Evolutionary conservation across 2,888 invertebrate genomes (phyloP).

Genomic region (Entomobrya proxima): DNA sequence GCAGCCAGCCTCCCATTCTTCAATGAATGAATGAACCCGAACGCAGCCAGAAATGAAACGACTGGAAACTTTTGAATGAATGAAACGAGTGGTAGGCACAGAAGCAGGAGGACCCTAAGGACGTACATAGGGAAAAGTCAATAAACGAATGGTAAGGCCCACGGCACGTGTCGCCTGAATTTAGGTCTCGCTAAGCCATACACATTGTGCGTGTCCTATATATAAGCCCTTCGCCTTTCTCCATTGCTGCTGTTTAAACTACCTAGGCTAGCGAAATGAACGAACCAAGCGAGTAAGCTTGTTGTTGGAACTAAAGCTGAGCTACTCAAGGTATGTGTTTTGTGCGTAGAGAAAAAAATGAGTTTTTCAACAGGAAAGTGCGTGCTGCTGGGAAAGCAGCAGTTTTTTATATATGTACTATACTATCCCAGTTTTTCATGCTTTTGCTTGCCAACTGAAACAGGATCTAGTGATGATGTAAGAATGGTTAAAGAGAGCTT

Average conservation of each 20-base stretch:
- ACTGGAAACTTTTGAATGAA: slow-evolving; percentile 49
- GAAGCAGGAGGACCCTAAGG: slow-evolving; percentile 47
- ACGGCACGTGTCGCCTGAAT: slow-evolving; percentile 61
- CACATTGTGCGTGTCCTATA: slow-evolving; percentile 51
- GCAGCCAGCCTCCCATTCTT: not conserved
- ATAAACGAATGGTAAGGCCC: slow-evolving; percentile 66
- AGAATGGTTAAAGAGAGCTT: slow-evolving; percentile 38
- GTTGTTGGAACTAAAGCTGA: not conserved
- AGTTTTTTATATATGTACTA: not conserved
- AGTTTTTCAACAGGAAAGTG: slow-evolving; percentile 36
- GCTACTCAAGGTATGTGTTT: not conserved
- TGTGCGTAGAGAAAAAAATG: not conserved
- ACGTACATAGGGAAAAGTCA: slow-evolving; percentile 65
- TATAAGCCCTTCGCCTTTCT: slow-evolving; percentile 27
- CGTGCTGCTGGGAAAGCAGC: not conserved
- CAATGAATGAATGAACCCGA: slow-evolving; percentile 64
- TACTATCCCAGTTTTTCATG: not conserved
- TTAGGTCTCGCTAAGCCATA: slow-evolving; percentile 47
- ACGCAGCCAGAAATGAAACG: not conserved
- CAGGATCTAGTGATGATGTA: slow-evolving; percentile 36
- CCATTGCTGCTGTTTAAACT: not conserved
- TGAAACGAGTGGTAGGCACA: slow-evolving; percentile 36
- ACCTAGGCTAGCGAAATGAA: not conserved
- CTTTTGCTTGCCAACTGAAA: slow-evolving; percentile 5
- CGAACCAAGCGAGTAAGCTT: not conserved